Base-by-base conservation (phyloP, 2,113 vertebrate genomes). In the Saimiri boliviensis region DNA sequence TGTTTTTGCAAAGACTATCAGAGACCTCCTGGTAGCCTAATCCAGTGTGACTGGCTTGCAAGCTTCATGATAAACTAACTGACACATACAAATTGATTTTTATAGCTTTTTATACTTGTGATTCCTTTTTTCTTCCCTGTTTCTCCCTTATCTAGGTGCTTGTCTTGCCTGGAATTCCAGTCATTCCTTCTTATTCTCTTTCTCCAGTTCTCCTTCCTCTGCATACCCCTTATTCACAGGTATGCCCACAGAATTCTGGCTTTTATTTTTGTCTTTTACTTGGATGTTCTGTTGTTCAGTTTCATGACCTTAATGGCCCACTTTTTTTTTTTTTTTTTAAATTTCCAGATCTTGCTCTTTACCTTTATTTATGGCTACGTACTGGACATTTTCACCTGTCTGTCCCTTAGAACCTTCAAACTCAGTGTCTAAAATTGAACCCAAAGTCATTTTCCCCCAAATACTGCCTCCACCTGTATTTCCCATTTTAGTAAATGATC, bases 401-500 rank as follows among this genome's bases (percentile, higher is more conserved):
- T 76, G 7, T 40, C 42, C 35, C 23, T 7, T 17, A 84, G 91
- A 92, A 87, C 23, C 30, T 86, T 89, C 52, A 95, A 87, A 86
- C 23, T 87, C 10, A 58, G 42, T 73, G 37, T 91, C 63, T 94
- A 60, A 93, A 73, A 79, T 86, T 73, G 74, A 89, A 93, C 58
- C 37, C 32, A 54, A 77, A 54, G 27, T 80, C 6, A 56, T 89
- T 52, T 42, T 6, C 5, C 23, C 70, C 19, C 3, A 60, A 47
- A 52, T 56, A 42, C 25, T 49, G 71, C 8, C 17, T 88, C 27
- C 12, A 63, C n/a, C 11, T 74, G 0, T 93, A 56, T 42, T 73
- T 94, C 27, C 30, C 73, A 17, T 84, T 94, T 84, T 60, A 87
- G n/a, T 86, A 82, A 79, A 66, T 79, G 45, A 9, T 45, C 52